Conservation (phyloP, 2,113 vertebrate species). For the Sturnus vulgaris region DNA sequence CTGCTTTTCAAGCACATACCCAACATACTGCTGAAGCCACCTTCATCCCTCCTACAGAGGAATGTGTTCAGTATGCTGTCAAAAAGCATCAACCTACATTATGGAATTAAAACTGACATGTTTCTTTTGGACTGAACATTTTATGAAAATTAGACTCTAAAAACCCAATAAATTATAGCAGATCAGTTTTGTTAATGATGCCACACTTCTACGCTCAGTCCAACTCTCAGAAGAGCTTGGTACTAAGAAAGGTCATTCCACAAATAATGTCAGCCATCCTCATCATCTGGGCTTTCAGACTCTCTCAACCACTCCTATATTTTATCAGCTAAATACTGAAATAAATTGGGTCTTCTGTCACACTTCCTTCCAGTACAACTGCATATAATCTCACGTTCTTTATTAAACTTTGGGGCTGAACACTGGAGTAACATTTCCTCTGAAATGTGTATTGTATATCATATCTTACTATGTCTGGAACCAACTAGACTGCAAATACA, state of each 20-base stretch:
- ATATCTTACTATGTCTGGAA: background rate
- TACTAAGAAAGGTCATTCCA: background rate
- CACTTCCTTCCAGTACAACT: background rate
- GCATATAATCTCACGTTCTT: background rate
- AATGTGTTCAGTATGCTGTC: background rate
- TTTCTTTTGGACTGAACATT: background rate
- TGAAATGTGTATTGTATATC: background rate
- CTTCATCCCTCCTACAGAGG: background rate
- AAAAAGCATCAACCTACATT: background rate
- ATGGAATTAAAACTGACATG: background rate
- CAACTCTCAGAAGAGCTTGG: background rate
- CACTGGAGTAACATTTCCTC: background rate
- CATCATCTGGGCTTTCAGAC: background rate
- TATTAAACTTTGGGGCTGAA: background rate
- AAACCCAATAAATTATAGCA: background rate
- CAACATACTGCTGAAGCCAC: background rate
- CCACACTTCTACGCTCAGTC: rapidly evolving
- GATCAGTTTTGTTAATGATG: background rate
- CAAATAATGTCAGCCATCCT: background rate
- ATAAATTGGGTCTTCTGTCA: background rate
- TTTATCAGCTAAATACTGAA: background rate
- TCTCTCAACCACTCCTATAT: background rate
- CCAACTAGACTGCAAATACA: background rate
- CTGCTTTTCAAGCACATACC: background rate
- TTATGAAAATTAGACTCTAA: background rate